Evolutionary conservation across 1,140 invertebrate species (phyloP).

Genomic region (Cotesia typhae): DNA sequence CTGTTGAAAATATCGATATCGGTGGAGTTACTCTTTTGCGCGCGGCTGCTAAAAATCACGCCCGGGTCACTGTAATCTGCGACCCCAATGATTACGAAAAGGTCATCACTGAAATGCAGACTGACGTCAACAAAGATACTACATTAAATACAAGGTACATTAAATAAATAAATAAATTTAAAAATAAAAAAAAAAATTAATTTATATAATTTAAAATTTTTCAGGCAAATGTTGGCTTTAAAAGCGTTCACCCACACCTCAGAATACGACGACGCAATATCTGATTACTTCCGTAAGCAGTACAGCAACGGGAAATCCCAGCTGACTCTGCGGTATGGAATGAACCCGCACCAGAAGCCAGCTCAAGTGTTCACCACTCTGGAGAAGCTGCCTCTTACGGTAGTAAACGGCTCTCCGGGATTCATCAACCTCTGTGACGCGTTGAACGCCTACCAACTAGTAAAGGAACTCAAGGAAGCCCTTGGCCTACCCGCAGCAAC

Average conservation of each 20-base stretch:
- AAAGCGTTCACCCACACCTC: slow-evolving; percentile 97
- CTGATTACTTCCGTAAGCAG: slow-evolving; percentile 94
- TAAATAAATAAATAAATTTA: background rate
- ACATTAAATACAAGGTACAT: slow-evolving; percentile 76
- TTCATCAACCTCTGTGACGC: slow-evolving; percentile 99
- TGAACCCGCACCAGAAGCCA: slow-evolving; percentile 98
- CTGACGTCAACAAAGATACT: slow-evolving; percentile 71
- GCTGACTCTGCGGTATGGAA: slow-evolving; percentile 90
- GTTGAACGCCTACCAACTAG: slow-evolving; percentile 96
- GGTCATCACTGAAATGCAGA: slow-evolving; percentile 77
- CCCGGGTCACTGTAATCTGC: slow-evolving; percentile 93
- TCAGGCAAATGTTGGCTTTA: slow-evolving; percentile 77
- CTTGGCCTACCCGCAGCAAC: slow-evolving; percentile 89
- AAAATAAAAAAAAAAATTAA: background rate
- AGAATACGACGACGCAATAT: slow-evolving; percentile 92
- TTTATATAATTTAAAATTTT: background rate
- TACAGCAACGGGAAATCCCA: slow-evolving; percentile 83
- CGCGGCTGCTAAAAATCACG: slow-evolving; percentile 97
- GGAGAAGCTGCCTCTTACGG: slow-evolving; percentile 84
- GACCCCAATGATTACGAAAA: slow-evolving; percentile 90
- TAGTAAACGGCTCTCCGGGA: slow-evolving; percentile 94
- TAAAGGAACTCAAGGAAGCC: slow-evolving; percentile 84
- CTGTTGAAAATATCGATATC: slow-evolving; percentile 98
- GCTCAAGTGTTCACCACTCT: slow-evolving; percentile 90
- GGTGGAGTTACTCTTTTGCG: slow-evolving; percentile 94